Evolutionary conservation across 2,797 vertebrate species (phyloP).

Genomic region (Molothrus aeneus): DNA sequence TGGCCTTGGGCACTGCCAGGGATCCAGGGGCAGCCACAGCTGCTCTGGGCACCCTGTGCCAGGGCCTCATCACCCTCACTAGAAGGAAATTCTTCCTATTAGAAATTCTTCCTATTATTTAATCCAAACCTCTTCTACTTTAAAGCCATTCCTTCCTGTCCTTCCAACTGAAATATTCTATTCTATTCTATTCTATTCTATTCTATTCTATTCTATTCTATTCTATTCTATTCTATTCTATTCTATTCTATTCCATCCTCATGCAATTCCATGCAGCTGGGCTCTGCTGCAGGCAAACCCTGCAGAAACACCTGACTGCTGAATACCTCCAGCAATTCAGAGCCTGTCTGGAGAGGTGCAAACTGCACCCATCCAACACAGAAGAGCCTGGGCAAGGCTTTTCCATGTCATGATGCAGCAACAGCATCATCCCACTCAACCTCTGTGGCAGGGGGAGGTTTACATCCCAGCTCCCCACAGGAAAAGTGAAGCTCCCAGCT

Average conservation of each 20-base stretch:
- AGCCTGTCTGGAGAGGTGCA: neutral
- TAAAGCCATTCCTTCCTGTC: neutral
- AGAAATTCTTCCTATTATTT: neutral
- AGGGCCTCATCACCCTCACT: neutral
- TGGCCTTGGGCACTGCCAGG: neutral
- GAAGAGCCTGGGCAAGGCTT: neutral
- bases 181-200: neutral
- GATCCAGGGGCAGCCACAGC: neutral
- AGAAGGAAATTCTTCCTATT: neutral
- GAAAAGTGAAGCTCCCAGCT: neutral
- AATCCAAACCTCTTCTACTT: neutral
- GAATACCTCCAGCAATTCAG: neutral
- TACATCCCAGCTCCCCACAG: rapidly evolving
- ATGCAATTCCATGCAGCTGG: neutral
- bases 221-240: neutral
- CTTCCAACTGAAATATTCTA: neutral
- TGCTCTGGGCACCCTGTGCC: neutral
- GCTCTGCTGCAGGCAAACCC: neutral
- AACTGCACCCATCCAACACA: neutral
- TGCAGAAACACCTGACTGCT: neutral
- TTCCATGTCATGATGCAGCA: rapidly evolving
- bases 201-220: neutral
- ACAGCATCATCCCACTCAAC: neutral
- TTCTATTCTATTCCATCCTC: too few species aligned
- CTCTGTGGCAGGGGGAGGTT: neutral